These are phyloP conservation scores for Cebidichthys violaceus DNA, from an alignment of 2,113 vertebrate genomes.

Conservation along the genomic window DNA sequence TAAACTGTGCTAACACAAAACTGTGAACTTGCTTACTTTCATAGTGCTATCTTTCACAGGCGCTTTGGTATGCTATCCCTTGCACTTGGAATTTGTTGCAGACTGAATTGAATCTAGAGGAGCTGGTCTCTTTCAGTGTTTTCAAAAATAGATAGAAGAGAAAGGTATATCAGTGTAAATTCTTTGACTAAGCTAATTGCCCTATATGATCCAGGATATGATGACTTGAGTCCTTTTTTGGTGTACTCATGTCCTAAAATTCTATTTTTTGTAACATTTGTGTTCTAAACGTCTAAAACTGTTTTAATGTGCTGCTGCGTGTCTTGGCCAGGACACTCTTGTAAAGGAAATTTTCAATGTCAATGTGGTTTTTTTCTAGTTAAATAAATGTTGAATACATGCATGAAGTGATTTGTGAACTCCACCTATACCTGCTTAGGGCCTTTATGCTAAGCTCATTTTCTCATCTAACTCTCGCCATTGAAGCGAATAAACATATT, in stretches of 20 bases:
- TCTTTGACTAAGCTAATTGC: too few species aligned
- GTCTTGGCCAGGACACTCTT: neutral
- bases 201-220: too few species aligned
- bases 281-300: neutral
- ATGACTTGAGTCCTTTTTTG: too few species aligned
- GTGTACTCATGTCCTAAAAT: too few species aligned
- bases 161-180: neutral
- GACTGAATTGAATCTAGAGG: neutral
- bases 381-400: neutral
- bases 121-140: neutral
- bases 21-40: neutral
- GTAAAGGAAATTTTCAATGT: neutral
- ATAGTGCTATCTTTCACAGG: neutral
- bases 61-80: neutral
- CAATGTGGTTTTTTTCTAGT: neutral
- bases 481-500: neutral
- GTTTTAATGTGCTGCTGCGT: neutral
- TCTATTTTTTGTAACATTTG: neutral
- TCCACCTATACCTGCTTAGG: neutral
- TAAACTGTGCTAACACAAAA: neutral
- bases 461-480: neutral
- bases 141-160: neutral
- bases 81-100: neutral
- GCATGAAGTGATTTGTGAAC: neutral
- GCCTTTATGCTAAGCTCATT: neutral